A percentile compares a stretch with the other conserved stretches of the same genome.
Evolutionary conservation across 2,888 invertebrate genomes (phyloP).

Genomic region (Hypena proboscidalis): DNA sequence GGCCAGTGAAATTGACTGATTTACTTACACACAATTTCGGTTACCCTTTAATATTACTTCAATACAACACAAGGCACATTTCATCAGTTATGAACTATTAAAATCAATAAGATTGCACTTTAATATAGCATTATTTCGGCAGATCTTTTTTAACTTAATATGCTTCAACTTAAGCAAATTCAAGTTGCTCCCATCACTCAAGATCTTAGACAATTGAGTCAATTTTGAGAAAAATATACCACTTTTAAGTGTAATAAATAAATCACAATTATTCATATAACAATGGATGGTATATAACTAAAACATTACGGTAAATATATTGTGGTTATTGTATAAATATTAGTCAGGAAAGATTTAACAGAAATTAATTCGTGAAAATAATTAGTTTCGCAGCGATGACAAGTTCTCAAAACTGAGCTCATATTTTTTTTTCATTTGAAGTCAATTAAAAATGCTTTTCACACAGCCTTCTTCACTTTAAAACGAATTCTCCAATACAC

Average conservation of each 20-base stretch:
- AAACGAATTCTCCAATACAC: conserved; percentile 49
- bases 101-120: conserved; percentile 63
- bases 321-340: no score
- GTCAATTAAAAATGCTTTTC: conserved; percentile 74
- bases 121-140: conserved; percentile 63
- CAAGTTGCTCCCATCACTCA: conserved; percentile 51
- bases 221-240: conserved; percentile 25
- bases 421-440: conserved; percentile 34
- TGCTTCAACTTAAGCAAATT: conserved; percentile 44
- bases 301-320: no score
- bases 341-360: no score
- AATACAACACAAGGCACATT: conserved; percentile 82
- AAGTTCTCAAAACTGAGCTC: conserved; percentile 10
- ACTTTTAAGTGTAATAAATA: no score
- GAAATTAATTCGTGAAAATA: no score
- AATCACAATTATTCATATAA: no score
- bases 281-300: no score
- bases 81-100: conserved; percentile 60
- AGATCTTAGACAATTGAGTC: conserved; percentile 43
- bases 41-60: conserved; percentile 59
- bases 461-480: conserved; percentile 74
- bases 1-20: conserved; percentile 80
- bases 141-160: conserved; percentile 70
- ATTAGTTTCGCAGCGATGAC: not conserved
- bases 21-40: conserved; percentile 71